Base-by-base conservation (phyloP, 2,797 vertebrate species). In the Oryzias dopingdopingensis region DNA sequence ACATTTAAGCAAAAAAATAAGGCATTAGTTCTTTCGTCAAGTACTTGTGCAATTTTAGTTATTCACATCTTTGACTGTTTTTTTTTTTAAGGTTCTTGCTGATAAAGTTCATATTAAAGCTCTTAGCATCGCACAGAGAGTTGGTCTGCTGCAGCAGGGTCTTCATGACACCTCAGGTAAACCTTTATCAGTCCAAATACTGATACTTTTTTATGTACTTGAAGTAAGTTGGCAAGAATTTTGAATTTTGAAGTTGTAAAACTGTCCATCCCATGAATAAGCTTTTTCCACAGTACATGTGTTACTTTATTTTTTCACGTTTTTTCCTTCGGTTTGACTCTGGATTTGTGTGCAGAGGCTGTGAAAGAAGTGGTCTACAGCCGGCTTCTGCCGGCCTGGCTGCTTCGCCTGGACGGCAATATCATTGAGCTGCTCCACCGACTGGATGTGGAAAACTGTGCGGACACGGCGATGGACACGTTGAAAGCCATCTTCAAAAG, bases 101-200 rank as follows among this genome's bases (percentile, higher is more conserved):
- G 96, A 97, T 32, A 98, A 98, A 68, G 93, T 99, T 83, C 95
- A 97, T 54, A 89, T 98, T 72, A 94, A 91, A 89, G 95, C 93
- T 64, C 68, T 98, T 70, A 93, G 91, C 56, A 98, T 99, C 67
- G 96, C 96, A 52, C 96, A 97, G 80, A 96, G 96, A 90, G 96
- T 99, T 54, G 90, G 85, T 74, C 82, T 99, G 1, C 88, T 99
- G 84, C 93, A 96, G 52, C 93, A 94, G 76, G 97, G 96, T 47
- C 92, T 99, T 62, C 93, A 87, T 68, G 97, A 99, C 80, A 86
- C 92, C 77, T 94, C 94, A 86, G 96, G 96, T 99, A 91, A 87
- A 10, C 26, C 45, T 44, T 53, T 8, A 15, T 24, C 14, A 13
- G 22, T 24, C 14, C 4, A 18, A 54, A 29, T 29, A 54, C 29